Evolutionary conservation across 2,113 vertebrate genomes (phyloP).

Genomic region (Lasiurus cinereus): DNA sequence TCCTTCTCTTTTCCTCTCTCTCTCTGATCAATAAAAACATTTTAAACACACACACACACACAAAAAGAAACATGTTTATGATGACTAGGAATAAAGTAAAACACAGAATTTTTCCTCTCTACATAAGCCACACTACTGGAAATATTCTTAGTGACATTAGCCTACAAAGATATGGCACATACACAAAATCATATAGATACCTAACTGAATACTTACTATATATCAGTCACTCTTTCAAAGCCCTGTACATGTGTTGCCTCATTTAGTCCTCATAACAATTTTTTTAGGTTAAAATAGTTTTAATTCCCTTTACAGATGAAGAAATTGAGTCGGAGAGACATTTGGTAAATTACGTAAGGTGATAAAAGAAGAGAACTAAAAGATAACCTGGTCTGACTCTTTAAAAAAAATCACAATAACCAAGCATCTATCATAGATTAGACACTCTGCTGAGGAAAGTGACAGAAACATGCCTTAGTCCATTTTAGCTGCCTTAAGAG

Average conservation of each 20-base stretch:
- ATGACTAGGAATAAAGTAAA: background rate
- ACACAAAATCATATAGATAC: background rate
- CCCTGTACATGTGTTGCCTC: background rate
- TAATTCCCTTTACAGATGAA: conserved; percentile 3
- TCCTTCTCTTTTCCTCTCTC: no score
- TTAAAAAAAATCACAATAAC: background rate
- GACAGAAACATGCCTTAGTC: background rate
- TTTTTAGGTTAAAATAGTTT: background rate
- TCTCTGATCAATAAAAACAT: background rate
- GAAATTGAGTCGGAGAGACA: background rate
- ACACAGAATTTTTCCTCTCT: background rate
- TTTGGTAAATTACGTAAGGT: background rate
- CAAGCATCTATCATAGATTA: background rate
- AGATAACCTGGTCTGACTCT: background rate
- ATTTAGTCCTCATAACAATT: background rate
- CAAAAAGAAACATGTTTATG: background rate
- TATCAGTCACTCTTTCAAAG: background rate
- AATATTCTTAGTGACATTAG: background rate
- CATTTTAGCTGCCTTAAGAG: background rate
- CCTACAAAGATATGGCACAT: background rate
- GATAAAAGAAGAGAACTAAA: conserved; percentile 3
- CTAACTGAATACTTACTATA: background rate
- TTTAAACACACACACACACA: background rate
- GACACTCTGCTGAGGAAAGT: background rate
- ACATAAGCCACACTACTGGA: background rate